phyloP scores from a whole-genome alignment of 2,888 invertebrate genomes.

The Agriopis aurantiaria region DNA sequence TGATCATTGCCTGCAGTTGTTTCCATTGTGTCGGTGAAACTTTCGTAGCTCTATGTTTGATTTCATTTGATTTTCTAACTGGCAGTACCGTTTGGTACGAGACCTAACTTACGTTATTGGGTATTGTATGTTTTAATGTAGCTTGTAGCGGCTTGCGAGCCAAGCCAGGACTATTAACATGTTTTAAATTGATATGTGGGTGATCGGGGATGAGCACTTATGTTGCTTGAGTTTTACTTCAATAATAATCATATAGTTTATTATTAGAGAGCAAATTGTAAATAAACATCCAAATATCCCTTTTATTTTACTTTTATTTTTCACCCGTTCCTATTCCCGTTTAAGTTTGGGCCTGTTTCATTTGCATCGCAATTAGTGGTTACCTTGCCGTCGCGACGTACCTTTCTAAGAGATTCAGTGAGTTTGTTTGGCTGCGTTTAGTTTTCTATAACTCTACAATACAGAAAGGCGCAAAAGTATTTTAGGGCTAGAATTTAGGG shows the following conservation, averaged over 20 bases:
- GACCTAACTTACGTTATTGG: conserved; percentile 68
- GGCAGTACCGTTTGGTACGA: conserved; percentile 67
- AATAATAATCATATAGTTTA: conserved; percentile 81
- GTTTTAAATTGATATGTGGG: conserved; percentile 77
- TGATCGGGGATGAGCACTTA: conserved; percentile 75
- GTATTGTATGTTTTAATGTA: conserved; percentile 79
- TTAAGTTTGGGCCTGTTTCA: conserved; percentile 59
- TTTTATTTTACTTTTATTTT: conserved; percentile 84
- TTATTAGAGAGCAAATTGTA: conserved; percentile 83
- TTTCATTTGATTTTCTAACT: conserved; percentile 61
- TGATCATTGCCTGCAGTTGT: conserved; percentile 58
- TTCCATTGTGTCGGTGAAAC: conserved; percentile 63
- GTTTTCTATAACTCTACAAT: no score
- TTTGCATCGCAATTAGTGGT: conserved; percentile 58
- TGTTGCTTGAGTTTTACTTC: conserved; percentile 79
- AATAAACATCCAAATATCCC: conserved; percentile 86
- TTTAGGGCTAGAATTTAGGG: no score
- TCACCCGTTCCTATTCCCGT: conserved; percentile 48
- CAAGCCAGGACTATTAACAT: conserved; percentile 76
- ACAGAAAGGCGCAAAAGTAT: neutral
- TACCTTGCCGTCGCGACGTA: conserved; percentile 38
- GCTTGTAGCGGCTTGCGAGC: conserved; percentile 73
- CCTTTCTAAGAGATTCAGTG: neutral
- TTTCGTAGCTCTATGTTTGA: conserved; percentile 40
- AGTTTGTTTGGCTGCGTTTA: neutral